Conservation (phyloP, 2,797 vertebrate species). For the Enteromius trimaculatus region DNA sequence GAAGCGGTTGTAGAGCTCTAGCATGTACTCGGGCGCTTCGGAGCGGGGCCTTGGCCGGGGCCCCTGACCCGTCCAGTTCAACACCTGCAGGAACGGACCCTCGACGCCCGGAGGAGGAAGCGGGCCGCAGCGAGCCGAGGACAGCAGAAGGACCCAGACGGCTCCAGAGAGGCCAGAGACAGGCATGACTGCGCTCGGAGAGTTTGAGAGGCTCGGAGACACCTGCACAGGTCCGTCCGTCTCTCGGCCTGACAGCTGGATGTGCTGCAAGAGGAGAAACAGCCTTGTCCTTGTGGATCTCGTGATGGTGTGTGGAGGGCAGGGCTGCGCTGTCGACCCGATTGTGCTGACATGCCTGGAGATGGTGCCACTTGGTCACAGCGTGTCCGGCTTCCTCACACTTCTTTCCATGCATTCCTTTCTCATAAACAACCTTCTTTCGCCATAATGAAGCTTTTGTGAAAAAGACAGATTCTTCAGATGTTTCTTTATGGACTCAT, state of each 20-base stretch:
- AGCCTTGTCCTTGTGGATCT: conserved; percentile 78
- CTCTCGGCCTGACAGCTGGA: conserved; percentile 65
- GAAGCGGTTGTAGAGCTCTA: conserved; percentile 92
- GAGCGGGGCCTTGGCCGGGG: too few species aligned
- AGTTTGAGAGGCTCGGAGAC: conserved; percentile 47
- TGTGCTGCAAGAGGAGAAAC: conserved; percentile 69
- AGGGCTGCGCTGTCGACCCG: conserved; percentile 77
- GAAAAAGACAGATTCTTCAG: too few species aligned
- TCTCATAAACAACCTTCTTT: background rate
- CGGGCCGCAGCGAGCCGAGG: conserved; percentile 73
- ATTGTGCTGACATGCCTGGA: conserved; percentile 79
- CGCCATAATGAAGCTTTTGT: too few species aligned
- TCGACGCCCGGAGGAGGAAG: conserved; percentile 84
- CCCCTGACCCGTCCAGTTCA: conserved; percentile 87
- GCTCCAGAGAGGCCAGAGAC: conserved; percentile 58
- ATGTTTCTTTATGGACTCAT: too few species aligned
- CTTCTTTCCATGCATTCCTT: conserved; percentile 60
- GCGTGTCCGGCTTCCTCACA: conserved; percentile 57
- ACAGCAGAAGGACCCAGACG: conserved; percentile 62
- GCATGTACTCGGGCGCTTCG: conserved; percentile 92
- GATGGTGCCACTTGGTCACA: conserved; percentile 72
- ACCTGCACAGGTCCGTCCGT: conserved; percentile 58
- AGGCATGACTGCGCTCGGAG: conserved; percentile 63
- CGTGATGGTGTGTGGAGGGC: conserved; percentile 77
- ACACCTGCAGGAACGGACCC: conserved; percentile 85